Percentiles rank a stretch among this genome's conserved stretches.
phyloP scores from a whole-genome alignment of 2,113 vertebrate species.

The Typhlomys cinereus region DNA sequence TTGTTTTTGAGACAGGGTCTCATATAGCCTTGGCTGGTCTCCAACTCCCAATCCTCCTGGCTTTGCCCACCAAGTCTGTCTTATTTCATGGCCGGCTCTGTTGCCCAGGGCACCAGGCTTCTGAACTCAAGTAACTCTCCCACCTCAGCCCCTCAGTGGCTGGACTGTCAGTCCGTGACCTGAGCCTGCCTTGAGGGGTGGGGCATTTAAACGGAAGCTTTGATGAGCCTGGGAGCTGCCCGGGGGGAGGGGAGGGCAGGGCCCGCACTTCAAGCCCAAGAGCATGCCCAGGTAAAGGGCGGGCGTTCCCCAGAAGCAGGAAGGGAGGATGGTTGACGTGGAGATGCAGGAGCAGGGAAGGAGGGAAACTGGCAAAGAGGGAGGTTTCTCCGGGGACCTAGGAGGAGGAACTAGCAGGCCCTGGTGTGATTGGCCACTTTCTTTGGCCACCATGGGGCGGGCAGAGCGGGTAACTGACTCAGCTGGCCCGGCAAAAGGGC shows the following conservation, averaged over 20 bases:
- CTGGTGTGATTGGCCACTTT: not conserved
- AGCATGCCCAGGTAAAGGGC: not conserved
- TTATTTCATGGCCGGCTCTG: not conserved
- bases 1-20: not conserved
- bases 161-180: not conserved
- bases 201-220: not conserved
- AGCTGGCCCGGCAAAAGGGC: not conserved
- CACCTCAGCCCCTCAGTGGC: not conserved
- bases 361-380: not conserved
- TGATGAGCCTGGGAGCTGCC: too few relatives aligned
- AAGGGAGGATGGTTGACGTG: rapidly evolving
- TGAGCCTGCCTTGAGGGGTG: not conserved
- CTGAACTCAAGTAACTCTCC: not conserved
- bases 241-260: rapidly evolving
- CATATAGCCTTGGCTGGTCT: too few relatives aligned
- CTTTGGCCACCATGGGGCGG: not conserved
- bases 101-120: not conserved
- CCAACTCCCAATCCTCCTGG: not conserved
- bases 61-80: not conserved
- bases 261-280: too few relatives aligned
- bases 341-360: too few relatives aligned
- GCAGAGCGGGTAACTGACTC: too few relatives aligned
- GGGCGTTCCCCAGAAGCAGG: too few relatives aligned
- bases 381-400: too few relatives aligned
- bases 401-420: not conserved